These are phyloP conservation scores for Xanthia icteritia DNA, from an alignment of 2,888 invertebrate species.

Conservation along the genomic window DNA sequence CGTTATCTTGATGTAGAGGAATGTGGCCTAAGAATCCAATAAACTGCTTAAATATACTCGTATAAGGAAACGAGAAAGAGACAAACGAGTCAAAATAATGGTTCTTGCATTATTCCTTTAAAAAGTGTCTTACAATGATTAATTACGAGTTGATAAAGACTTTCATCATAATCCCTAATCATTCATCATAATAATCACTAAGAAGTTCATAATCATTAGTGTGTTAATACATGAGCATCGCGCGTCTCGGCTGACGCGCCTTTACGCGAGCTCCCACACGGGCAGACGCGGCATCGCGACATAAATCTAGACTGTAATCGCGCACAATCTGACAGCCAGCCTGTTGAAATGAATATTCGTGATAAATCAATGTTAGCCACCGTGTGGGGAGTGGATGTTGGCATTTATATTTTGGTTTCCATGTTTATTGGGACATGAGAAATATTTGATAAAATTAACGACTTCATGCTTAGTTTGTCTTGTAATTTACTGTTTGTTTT, in stretches of 20 bases:
- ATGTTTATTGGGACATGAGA: slow-evolving; percentile 54
- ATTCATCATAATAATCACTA: slow-evolving; percentile 6
- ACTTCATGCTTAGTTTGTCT: slow-evolving; percentile 25
- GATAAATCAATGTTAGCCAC: slow-evolving; percentile 88
- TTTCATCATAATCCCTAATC: background rate
- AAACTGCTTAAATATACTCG: too few relatives aligned
- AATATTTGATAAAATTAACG: slow-evolving; percentile 50
- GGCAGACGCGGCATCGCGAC: slow-evolving; percentile 76
- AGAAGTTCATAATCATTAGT: background rate
- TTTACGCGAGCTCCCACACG: slow-evolving; percentile 71
- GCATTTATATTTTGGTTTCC: slow-evolving; percentile 56
- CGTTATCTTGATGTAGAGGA: background rate
- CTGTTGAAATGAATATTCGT: slow-evolving; percentile 89
- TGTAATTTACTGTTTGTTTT: slow-evolving; percentile 20
- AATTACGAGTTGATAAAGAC: background rate
- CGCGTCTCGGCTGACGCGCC: slow-evolving; percentile 39
- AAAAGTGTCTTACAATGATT: background rate
- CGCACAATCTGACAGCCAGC: slow-evolving; percentile 86
- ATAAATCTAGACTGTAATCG: slow-evolving; percentile 86
- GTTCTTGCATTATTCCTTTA: background rate
- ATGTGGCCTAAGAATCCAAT: too few relatives aligned
- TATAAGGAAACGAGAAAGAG: background rate
- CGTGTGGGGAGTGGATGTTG: slow-evolving; percentile 71
- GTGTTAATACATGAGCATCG: slow-evolving; percentile 8
- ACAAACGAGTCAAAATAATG: background rate